Evolutionary conservation across 2,888 invertebrate species (phyloP), one percentile per base, ranked within the genome.

Genomic region (Tipula helvola): DNA sequence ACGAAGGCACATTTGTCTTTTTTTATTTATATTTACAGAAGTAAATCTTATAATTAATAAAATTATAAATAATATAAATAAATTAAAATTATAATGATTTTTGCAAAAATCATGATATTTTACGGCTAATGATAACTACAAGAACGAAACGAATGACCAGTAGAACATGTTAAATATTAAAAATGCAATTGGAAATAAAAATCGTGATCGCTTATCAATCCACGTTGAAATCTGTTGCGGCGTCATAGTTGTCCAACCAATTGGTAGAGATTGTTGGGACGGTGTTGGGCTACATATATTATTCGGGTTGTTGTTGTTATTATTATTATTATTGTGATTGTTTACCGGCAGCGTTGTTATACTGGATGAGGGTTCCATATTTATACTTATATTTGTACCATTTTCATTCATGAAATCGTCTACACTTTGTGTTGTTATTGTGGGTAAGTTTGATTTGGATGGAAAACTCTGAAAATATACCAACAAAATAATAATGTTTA

Each of bases 151-250:
- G 89, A 95, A 96, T 86, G 95, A 95, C 96, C 96, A 96, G 89
- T 96, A 96, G 87, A 96, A 92, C 86, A 94, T 92, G 90, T 97
- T 97, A 91, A 97, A 97, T 87, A 96, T 93, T 16, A 97, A 89
- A 90, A 97, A 97, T 10, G 95, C 92, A 3, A 95, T 90, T 0
- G 97, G 97, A 90, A 97, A 97, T 1, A 95, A 92, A 52, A 96
- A 92, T 86, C 97, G 93, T 39, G 96, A 95, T 87, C 96, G 92
- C 87, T 88, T 88, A 89, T 97, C 97, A 88, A 97, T 96, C 96
- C 97, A 97, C 86, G 95, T 95, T 88, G 97, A 96, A 87, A 97
- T 96, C 91, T 97, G 96, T 89, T 97, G 97, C 0, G 97, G 96
- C 1, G 97, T 96, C 95, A 97, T 95, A 13, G 96, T 96, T 86